Conservation (phyloP, 92 coral and sea anemone genomes). For the Epizoanthus scotinus region DNA sequence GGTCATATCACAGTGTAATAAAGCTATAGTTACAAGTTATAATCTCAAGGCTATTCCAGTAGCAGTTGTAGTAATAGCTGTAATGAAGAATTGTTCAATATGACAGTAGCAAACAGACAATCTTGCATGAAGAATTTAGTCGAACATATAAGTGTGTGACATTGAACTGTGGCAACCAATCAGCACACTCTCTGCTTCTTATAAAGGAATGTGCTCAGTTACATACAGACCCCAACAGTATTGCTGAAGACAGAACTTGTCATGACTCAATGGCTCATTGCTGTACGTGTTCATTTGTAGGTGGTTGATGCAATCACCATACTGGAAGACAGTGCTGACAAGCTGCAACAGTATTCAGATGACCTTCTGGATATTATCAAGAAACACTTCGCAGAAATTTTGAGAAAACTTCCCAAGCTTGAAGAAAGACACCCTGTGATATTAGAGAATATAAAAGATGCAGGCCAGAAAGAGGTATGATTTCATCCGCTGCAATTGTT, state of each 20-base stretch:
- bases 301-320: slow-evolving; percentile 75
- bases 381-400: slow-evolving; percentile 87
- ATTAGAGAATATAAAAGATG: slow-evolving; percentile 63
- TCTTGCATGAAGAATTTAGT: too few relatives aligned
- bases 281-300: slow-evolving; percentile 32
- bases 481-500: not conserved
- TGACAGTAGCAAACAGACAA: too few relatives aligned
- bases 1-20: slow-evolving; percentile 15
- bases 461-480: slow-evolving; percentile 74
- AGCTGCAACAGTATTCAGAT: slow-evolving; percentile 81
- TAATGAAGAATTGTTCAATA: too few relatives aligned
- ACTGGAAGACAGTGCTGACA: slow-evolving; percentile 92
- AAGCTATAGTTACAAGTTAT: not conserved
- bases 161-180: too few relatives aligned
- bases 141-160: too few relatives aligned
- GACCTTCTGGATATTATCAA: slow-evolving; percentile 75
- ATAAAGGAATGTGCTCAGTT: too few relatives aligned
- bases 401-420: slow-evolving; percentile 75
- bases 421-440: slow-evolving; percentile 59
- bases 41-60: too few relatives aligned
- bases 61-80: too few relatives aligned
- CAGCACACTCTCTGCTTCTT: too few relatives aligned
- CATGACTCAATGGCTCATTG: too few relatives aligned
- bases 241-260: too few relatives aligned
- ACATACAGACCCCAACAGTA: too few relatives aligned